phyloP scores from a whole-genome alignment of 2,888 invertebrate genomes.

The Ypsolopha sequella region DNA sequence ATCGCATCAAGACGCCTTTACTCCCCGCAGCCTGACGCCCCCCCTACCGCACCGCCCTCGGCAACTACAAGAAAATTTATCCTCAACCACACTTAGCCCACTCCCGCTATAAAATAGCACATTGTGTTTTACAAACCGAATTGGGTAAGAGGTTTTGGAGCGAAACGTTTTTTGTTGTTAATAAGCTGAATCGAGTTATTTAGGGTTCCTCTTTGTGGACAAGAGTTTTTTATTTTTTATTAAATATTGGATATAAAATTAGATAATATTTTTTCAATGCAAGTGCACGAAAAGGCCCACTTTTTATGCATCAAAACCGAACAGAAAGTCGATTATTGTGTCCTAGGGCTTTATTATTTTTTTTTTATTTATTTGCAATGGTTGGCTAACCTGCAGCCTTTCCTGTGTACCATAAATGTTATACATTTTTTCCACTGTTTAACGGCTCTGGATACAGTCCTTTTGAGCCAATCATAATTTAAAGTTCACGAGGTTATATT shows the following conservation, averaged over 20 bases:
- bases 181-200: neutral
- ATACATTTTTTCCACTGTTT: too few species aligned
- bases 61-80: slow-evolving; percentile 27
- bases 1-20: slow-evolving; percentile 56
- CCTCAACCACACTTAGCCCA: slow-evolving; percentile 5
- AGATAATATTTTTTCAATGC: too few species aligned
- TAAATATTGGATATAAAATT: neutral
- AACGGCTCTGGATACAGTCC: too few species aligned
- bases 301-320: too few species aligned
- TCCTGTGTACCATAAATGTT: too few species aligned
- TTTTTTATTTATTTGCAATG: too few species aligned
- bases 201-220: neutral
- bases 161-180: slow-evolving; percentile 4
- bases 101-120: slow-evolving; percentile 4
- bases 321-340: too few species aligned
- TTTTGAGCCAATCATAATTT: too few species aligned
- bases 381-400: too few species aligned
- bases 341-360: too few species aligned
- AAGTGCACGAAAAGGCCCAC: too few species aligned
- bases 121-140: slow-evolving; percentile 6
- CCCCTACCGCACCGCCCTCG: slow-evolving; percentile 7
- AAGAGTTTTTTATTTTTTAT: neutral
- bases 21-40: slow-evolving; percentile 31
- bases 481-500: too few species aligned
- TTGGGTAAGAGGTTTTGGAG: slow-evolving; percentile 4